phyloP scores from a whole-genome alignment of 2,888 invertebrate genomes.

The Ligdia adustata region DNA sequence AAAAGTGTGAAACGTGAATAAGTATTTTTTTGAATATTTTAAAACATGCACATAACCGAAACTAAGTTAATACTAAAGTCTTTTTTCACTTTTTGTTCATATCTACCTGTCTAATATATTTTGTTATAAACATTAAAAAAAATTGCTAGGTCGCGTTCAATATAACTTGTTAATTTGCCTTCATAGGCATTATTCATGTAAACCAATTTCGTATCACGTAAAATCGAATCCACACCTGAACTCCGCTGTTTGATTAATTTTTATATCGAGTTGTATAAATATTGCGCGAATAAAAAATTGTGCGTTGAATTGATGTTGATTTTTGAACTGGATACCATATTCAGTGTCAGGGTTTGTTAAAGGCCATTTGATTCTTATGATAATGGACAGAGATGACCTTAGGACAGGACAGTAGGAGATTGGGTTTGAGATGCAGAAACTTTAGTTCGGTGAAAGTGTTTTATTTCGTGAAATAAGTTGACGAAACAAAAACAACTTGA shows the following conservation, averaged over 20 bases:
- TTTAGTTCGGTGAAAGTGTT: too few relatives aligned
- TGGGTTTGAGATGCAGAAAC: too few relatives aligned
- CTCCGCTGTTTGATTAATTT: slow-evolving; percentile 26
- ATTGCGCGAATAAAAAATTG: slow-evolving; percentile 19
- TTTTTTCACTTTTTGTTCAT: too few relatives aligned
- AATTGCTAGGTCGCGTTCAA: background rate
- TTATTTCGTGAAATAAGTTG: too few relatives aligned
- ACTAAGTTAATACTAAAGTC: too few relatives aligned
- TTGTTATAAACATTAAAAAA: too few relatives aligned
- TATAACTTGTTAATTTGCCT: slow-evolving; percentile 17
- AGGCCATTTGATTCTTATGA: slow-evolving; percentile 10
- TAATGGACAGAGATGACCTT: slow-evolving; percentile 5
- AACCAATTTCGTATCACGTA: slow-evolving; percentile 23
- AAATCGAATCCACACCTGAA: slow-evolving; percentile 13
- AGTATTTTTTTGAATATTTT: too few relatives aligned
- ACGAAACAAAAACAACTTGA: too few relatives aligned
- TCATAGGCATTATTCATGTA: slow-evolving; percentile 22
- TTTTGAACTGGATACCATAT: slow-evolving; percentile 14
- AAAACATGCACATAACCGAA: too few relatives aligned
- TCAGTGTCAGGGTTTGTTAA: slow-evolving; percentile 6
- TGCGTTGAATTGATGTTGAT: slow-evolving; percentile 16
- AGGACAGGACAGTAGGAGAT: too few relatives aligned
- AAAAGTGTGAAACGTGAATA: too few relatives aligned
- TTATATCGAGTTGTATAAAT: slow-evolving; percentile 20
- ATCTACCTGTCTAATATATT: too few relatives aligned